phyloP scores from a whole-genome alignment of 1,140 invertebrate species.

The Seison nebaliae region DNA sequence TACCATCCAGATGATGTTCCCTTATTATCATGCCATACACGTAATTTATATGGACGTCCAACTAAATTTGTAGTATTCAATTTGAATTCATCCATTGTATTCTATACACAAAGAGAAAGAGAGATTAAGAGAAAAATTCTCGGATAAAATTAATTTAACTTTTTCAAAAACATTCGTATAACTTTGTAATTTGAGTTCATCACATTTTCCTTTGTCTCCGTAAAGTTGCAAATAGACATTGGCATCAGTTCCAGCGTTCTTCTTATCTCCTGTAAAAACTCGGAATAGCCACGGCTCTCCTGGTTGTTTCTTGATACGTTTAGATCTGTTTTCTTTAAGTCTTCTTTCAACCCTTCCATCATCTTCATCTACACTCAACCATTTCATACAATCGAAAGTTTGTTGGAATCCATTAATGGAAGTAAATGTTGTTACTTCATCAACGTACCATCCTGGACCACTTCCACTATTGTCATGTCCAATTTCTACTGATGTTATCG shows the following conservation, averaged over 20 bases:
- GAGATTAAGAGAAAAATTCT: too few species aligned
- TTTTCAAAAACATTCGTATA: slow-evolving; percentile 20
- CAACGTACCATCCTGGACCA: slow-evolving; percentile 24
- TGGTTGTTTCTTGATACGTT: slow-evolving; percentile 16
- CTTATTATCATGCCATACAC: slow-evolving; percentile 25
- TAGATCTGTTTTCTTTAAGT: slow-evolving; percentile 20
- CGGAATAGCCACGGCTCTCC: slow-evolving; percentile 18
- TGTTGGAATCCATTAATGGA: slow-evolving; percentile 24
- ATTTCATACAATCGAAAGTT: slow-evolving; percentile 23
- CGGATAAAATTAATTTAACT: too few species aligned
- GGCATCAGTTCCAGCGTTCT: slow-evolving; percentile 22
- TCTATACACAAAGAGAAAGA: too few species aligned
- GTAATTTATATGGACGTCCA: slow-evolving; percentile 24
- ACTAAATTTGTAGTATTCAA: slow-evolving; percentile 19
- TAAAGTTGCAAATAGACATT: slow-evolving; percentile 22
- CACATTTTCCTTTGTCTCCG: slow-evolving; percentile 25
- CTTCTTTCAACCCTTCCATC: slow-evolving; percentile 23
- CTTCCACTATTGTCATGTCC: slow-evolving; percentile 25
- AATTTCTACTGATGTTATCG: slow-evolving; percentile 21
- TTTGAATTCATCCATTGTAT: slow-evolving; percentile 24
- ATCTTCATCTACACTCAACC: slow-evolving; percentile 23
- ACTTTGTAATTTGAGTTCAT: slow-evolving; percentile 20
- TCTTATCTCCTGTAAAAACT: slow-evolving; percentile 21
- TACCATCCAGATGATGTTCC: slow-evolving; percentile 22
- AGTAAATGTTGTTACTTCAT: slow-evolving; percentile 22